A percentile compares a stretch with the other conserved stretches of the same genome.
These are phyloP conservation scores for Pharmacophagus antenor DNA, from an alignment of 2,888 invertebrate genomes.

Conservation along the genomic window DNA sequence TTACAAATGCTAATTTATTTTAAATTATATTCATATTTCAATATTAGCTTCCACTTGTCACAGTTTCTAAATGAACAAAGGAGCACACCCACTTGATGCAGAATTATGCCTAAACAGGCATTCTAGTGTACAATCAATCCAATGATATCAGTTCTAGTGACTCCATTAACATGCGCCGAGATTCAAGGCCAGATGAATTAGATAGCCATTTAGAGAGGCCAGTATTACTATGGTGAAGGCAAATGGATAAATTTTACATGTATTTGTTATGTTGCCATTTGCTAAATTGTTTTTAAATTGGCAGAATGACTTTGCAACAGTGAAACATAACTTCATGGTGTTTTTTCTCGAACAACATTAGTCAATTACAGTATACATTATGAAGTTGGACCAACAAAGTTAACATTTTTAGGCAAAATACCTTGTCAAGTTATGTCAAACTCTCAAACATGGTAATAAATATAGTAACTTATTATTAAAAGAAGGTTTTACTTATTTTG, in stretches of 20 bases:
- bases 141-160: slow-evolving; percentile 39
- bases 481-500: too few relatives aligned
- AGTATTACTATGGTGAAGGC: slow-evolving; percentile 19
- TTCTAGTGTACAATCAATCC: slow-evolving; percentile 28
- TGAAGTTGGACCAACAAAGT: too few relatives aligned
- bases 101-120: neutral
- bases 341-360: too few relatives aligned
- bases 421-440: too few relatives aligned
- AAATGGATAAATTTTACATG: neutral
- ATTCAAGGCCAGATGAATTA: slow-evolving; percentile 57
- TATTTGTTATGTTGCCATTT: too few relatives aligned
- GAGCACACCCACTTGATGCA: neutral
- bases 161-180: slow-evolving; percentile 37
- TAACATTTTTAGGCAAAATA: too few relatives aligned
- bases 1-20: too few relatives aligned
- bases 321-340: too few relatives aligned
- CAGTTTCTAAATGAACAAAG: neutral
- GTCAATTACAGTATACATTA: too few relatives aligned
- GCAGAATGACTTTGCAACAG: neutral
- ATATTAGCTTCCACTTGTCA: neutral
- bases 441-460: too few relatives aligned
- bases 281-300: neutral
- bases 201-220: slow-evolving; percentile 40
- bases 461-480: too few relatives aligned
- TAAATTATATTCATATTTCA: too few relatives aligned